A percentile compares a stretch with the other conserved stretches of the same genome.
Conservation (phyloP, 2,888 invertebrate species). For the Deilephila elpenor region DNA sequence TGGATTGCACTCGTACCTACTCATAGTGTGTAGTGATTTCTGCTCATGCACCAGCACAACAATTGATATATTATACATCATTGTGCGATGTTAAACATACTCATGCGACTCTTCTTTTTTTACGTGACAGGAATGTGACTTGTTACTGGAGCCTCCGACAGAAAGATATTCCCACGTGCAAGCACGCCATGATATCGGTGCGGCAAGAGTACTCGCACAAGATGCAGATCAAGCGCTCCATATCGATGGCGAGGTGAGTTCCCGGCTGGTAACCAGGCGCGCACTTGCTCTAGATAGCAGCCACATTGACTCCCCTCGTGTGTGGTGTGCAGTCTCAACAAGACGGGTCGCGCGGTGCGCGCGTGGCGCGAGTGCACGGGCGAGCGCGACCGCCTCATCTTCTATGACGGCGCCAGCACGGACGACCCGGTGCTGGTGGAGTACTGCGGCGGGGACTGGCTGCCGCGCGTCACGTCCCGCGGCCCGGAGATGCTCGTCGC, state of each 20-base stretch:
- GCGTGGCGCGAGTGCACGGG: constrained; percentile 94
- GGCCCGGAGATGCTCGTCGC: constrained; percentile 94
- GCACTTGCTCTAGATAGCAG: not conserved
- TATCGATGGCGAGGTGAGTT: constrained; percentile 86
- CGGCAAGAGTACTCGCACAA: constrained; percentile 90
- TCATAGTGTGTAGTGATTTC: not conserved
- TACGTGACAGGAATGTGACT: constrained; percentile 89
- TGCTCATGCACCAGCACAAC: not conserved
- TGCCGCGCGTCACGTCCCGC: constrained; percentile 88
- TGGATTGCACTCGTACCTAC: not conserved
- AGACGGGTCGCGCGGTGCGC: constrained; percentile 88
- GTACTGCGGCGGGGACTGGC: constrained; percentile 94
- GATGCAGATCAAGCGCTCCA: constrained; percentile 88
- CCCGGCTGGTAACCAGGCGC: not conserved
- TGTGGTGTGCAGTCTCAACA: constrained; percentile 85
- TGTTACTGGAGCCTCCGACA: constrained; percentile 95
- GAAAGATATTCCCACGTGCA: constrained; percentile 93
- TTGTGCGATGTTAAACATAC: not conserved
- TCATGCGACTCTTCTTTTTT: not conserved
- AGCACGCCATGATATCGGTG: constrained; percentile 95
- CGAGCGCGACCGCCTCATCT: constrained; percentile 92
- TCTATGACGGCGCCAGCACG: constrained; percentile 93
- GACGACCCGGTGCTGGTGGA: constrained; percentile 93
- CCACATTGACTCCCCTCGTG: constrained; percentile 38
- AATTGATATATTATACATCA: not conserved